These are phyloP conservation scores for Benthosema pterotum DNA, from an alignment of 2,797 vertebrate genomes.

Conservation along the genomic window DNA sequence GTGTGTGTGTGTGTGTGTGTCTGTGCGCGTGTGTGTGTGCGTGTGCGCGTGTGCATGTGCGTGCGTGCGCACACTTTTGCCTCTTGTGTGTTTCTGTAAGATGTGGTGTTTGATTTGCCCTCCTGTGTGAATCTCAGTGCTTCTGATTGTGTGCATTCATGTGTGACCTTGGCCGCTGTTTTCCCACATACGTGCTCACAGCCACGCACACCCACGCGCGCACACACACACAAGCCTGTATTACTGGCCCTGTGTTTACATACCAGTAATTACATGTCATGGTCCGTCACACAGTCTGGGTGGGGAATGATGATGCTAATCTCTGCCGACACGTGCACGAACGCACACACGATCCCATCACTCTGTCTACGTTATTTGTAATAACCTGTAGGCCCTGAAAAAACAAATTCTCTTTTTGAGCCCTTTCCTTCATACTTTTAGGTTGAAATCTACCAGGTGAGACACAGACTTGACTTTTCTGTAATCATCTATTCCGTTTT, in stretches of 20 bases:
- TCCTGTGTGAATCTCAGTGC: not conserved
- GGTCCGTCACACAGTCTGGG: conserved; percentile 55
- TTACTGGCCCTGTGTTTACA: conserved; percentile 52
- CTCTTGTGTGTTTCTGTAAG: not conserved
- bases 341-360: not conserved
- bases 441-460: not conserved
- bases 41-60: not conserved
- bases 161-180: conserved; percentile 22
- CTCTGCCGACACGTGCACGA: conserved; percentile 25
- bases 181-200: conserved; percentile 59
- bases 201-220: no score
- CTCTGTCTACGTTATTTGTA: conserved; percentile 19
- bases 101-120: not conserved
- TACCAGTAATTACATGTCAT: conserved; percentile 59
- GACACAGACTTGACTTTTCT: not conserved
- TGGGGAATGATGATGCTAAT: conserved; percentile 59
- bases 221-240: conserved; percentile 2
- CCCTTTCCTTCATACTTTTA: not conserved
- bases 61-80: not conserved
- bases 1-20: conserved; percentile 23
- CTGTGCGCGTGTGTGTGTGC: conserved; percentile 17
- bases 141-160: not conserved
- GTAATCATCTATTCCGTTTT: no score
- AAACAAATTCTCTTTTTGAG: conserved; percentile 22
- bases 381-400: not conserved